Evolutionary conservation across 2,888 invertebrate species (phyloP).

Genomic region (Tigriopus californicus): DNA sequence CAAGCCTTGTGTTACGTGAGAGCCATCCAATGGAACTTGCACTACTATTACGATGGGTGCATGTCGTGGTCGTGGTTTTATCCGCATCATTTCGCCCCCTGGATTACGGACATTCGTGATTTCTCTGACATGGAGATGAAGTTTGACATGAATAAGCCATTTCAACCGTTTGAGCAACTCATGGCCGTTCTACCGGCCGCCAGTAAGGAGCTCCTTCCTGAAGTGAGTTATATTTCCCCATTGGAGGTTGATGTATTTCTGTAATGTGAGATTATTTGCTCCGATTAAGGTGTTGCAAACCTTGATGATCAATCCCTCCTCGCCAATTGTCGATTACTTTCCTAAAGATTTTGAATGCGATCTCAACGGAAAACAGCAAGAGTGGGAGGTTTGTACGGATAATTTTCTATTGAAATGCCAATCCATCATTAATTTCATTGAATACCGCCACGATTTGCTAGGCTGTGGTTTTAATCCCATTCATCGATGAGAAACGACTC

Average conservation of each 20-base stretch:
- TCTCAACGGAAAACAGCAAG: constrained; percentile 82
- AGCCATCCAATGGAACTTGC: constrained; percentile 88
- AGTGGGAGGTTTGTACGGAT: constrained; percentile 88
- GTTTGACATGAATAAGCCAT: constrained; percentile 67
- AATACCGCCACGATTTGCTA: too few relatives aligned
- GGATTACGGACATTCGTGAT: constrained; percentile 66
- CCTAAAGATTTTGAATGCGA: constrained; percentile 78
- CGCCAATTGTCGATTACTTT: constrained; percentile 74
- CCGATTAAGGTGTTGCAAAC: constrained; percentile 41
- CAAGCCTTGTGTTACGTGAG: constrained; percentile 76
- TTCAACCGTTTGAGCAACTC: constrained; percentile 77
- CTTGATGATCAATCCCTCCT: constrained; percentile 53
- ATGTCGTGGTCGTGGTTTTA: constrained; percentile 98
- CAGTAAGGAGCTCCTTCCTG: constrained; percentile 53
- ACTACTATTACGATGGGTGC: constrained; percentile 90
- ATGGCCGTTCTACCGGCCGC: constrained; percentile 69
- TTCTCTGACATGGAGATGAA: constrained; percentile 45
- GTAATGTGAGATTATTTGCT: too few relatives aligned
- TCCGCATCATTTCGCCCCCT: constrained; percentile 92
- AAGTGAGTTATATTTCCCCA: too few relatives aligned
- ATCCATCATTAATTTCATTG: too few relatives aligned
- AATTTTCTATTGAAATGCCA: too few relatives aligned
- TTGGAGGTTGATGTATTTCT: too few relatives aligned
- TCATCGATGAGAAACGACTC: constrained; percentile 64
- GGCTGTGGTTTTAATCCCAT: constrained; percentile 77